These are phyloP conservation scores for Junonia oenone DNA, from an alignment of 2,888 invertebrate genomes.

Conservation along the genomic window DNA sequence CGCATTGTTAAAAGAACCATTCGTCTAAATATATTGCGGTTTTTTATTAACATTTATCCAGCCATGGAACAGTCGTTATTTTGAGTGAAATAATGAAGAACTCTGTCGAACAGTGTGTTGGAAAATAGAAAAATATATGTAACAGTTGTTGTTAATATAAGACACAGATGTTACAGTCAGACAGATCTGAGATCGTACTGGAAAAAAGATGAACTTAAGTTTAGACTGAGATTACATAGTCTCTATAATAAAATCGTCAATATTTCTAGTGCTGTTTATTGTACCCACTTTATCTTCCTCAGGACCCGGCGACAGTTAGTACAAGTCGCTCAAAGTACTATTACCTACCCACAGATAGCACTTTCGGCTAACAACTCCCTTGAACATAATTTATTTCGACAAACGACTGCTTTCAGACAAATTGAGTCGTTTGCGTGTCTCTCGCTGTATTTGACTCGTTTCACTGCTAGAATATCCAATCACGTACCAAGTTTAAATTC, in stretches of 20 bases:
- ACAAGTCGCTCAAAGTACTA: slow-evolving; percentile 27
- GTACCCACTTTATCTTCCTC: slow-evolving; percentile 11
- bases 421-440: slow-evolving; percentile 32
- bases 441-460: slow-evolving; percentile 28
- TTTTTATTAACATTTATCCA: too few species aligned
- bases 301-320: slow-evolving; percentile 22
- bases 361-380: slow-evolving; percentile 32
- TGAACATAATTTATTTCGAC: slow-evolving; percentile 35
- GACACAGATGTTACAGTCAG: not conserved
- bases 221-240: not conserved
- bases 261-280: not conserved
- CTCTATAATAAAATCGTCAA: not conserved
- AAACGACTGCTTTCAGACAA: slow-evolving; percentile 35
- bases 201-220: not conserved
- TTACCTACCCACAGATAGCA: slow-evolving; percentile 27
- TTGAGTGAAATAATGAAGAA: not conserved
- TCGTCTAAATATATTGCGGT: slow-evolving; percentile 1
- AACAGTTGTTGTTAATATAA: not conserved
- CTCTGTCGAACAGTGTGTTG: not conserved
- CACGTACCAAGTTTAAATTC: slow-evolving; percentile 10
- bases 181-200: too few species aligned
- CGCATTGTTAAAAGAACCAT: not conserved
- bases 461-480: slow-evolving; percentile 26
- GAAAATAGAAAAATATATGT: not conserved
- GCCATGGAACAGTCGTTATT: too few species aligned